Percentiles rank a stretch among this genome's conserved stretches.
Evolutionary conservation across 1,140 invertebrate species (phyloP).

Genomic region (Monomorium pharaonis): DNA sequence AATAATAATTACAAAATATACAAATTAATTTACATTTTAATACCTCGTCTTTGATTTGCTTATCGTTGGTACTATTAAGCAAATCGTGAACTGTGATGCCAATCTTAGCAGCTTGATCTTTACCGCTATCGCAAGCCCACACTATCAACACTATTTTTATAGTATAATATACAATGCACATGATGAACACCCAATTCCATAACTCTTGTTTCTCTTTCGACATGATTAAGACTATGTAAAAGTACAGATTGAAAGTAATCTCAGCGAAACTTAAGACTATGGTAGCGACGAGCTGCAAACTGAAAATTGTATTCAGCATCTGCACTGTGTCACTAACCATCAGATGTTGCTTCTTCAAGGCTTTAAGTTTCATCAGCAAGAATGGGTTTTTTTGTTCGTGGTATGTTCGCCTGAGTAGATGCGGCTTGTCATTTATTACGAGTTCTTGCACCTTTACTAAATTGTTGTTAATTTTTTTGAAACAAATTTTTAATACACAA

Average conservation of each 20-base stretch:
- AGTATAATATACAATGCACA: constrained; percentile 68
- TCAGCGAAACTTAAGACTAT: constrained; percentile 75
- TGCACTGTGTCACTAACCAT: constrained; percentile 75
- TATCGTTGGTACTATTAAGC: constrained; percentile 71
- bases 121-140: constrained; percentile 76
- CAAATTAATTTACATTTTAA: neutral
- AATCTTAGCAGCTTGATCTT: constrained; percentile 69
- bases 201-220: constrained; percentile 64
- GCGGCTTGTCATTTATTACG: constrained; percentile 62
- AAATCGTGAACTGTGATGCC: constrained; percentile 75
- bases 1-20: neutral
- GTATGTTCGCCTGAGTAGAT: constrained; percentile 70
- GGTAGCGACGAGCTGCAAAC: constrained; percentile 68
- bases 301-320: constrained; percentile 75
- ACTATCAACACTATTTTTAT: constrained; percentile 73
- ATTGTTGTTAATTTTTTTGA: constrained; percentile 73
- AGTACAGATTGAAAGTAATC: constrained; percentile 80
- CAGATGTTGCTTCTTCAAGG: constrained; percentile 76
- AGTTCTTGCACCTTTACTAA: constrained; percentile 63
- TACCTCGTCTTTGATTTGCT: constrained; percentile 78
- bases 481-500: constrained; percentile 72
- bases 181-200: constrained; percentile 71
- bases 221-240: constrained; percentile 67
- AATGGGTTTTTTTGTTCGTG: constrained; percentile 74
- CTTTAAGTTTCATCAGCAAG: constrained; percentile 74